Base-by-base conservation (phyloP, 2,113 vertebrate genomes). In the Ageneiosus marmoratus region DNA sequence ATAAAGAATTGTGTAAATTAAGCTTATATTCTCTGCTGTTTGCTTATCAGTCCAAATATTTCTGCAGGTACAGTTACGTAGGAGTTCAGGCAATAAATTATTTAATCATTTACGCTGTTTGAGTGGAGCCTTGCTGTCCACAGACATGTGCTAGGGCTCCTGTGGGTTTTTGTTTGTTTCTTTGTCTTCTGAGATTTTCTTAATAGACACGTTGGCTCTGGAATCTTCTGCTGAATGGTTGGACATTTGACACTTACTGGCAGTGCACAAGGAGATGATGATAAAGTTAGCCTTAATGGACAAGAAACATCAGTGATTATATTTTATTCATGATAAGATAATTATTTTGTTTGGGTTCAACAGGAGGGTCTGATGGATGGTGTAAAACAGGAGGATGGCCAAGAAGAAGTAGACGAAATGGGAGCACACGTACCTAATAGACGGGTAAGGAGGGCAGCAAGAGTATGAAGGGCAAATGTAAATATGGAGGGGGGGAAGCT, bases 361-460 rank as follows among this genome's bases (percentile, higher is more conserved):
- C 51, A 95, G 94, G 94, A 94, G 81, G 89, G 88, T 69, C 83
- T 88, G 32, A 81, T 90, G 60, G 91, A 93, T 56, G 91, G 92
- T 20, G 27, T 93, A 69, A 94, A 94, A 70, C 67, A 86, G 72
- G 93, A 94, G 83, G 96, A 96, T 18, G 93, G 91, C 80, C 95
- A 93, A 74, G 96, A 97, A 63, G 95, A 97, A 70, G 81, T 94
- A 86, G 96, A 97, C 80, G 97, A 97, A 58, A 95, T 94, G 44
- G 96, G 94, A 87, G 83, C 92, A 56, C 44, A 91, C 22, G 79
- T 91, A 79, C 92, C 95, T 73, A 93, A 83, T 90, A 95, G 95
- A 93, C 94, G 92, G 93, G 97, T 96, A 92, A 8, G 88, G 53
- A 73, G n/a, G 20, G 6, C n/a, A 73, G 8, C n/a, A 53, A 32